phyloP scores from a whole-genome alignment of 2,797 vertebrate species.

The Halcyon leucocephala region DNA sequence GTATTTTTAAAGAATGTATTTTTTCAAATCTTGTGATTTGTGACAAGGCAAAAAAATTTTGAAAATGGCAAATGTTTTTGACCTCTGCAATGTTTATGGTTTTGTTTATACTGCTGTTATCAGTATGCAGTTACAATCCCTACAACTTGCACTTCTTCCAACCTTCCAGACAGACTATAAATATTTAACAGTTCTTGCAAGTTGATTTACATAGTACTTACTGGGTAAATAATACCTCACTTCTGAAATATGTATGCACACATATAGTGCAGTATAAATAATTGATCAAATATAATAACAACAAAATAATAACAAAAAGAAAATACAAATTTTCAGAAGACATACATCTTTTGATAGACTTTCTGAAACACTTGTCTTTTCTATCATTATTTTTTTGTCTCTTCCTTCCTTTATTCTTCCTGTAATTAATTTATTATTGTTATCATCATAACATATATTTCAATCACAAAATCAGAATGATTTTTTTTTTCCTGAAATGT shows the following conservation, averaged over 20 bases:
- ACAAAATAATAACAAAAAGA: conserved; percentile 26
- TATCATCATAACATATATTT: neutral
- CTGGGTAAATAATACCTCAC: conserved; percentile 48
- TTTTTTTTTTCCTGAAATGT: neutral
- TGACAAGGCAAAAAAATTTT: neutral
- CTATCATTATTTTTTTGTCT: neutral
- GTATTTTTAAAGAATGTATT: neutral
- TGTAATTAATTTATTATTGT: neutral
- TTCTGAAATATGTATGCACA: conserved; percentile 33
- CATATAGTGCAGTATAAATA: conserved; percentile 33
- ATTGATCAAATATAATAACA: conserved; percentile 58
- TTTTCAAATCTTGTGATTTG: neutral
- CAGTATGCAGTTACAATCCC: neutral
- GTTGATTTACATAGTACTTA: conserved; percentile 64
- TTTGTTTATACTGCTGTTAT: conserved; percentile 31
- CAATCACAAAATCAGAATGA: neutral
- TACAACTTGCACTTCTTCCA: conserved; percentile 45
- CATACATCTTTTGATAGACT: neutral
- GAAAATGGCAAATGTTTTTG: conserved; percentile 16
- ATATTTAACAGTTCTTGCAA: conserved; percentile 63
- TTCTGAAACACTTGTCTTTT: neutral
- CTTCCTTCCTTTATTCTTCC: neutral
- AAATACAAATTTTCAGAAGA: conserved; percentile 13
- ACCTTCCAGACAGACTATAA: conserved; percentile 64
- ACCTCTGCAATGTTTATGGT: neutral